Base-by-base conservation (phyloP, 2,113 vertebrate species). In the Neodon shergylaensis region DNA sequence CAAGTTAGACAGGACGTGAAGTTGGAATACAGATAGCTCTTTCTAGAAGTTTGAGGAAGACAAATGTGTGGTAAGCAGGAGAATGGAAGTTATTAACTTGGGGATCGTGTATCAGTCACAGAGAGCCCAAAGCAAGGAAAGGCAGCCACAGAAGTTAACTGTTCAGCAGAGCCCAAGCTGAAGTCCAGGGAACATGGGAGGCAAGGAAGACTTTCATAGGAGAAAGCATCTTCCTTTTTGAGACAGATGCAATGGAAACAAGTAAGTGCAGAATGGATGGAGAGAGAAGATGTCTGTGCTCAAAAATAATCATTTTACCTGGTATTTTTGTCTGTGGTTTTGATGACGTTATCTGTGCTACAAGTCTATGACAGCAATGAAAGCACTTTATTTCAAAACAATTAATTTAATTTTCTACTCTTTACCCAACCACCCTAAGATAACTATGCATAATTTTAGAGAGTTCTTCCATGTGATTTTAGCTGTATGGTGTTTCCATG, bases 381-480 rank as follows among this genome's bases (percentile, higher is more conserved):
- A 83, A 77, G 49, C 16, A 81, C 61, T 72, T 94, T 87, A 94
- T 86, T 90, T 72, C 33, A 84, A 90, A 94, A 21, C 82, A 86
- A 78, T 17, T 68, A 36, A 76, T 94, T n/a, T 39, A 70, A 33
- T 93, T 83, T 92, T 81, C 19, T 85, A 28, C 3, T 93, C 52
- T 65, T 83, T 3, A 47, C 19, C 9, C 7, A 5, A 19, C 12
- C n/a, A 70, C 0, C 28, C 1, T 42, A 73, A 52, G 33, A 47
- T 79, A 74, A 58, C 17, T 66, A 82, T 16, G 36, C n/a, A 31
- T 73, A 17, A 84, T 74, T 79, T 63, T 68, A 31, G 39, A 76
- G 76, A 87, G 52, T 22, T 42, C 78, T 82, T 11, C 47, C 84
- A 42, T 73, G 2, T 74, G 31, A 49, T 47, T 82, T 96, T 77